phyloP scores from a whole-genome alignment of 2,113 vertebrate species.

The Acrocephalus arundinaceus region DNA sequence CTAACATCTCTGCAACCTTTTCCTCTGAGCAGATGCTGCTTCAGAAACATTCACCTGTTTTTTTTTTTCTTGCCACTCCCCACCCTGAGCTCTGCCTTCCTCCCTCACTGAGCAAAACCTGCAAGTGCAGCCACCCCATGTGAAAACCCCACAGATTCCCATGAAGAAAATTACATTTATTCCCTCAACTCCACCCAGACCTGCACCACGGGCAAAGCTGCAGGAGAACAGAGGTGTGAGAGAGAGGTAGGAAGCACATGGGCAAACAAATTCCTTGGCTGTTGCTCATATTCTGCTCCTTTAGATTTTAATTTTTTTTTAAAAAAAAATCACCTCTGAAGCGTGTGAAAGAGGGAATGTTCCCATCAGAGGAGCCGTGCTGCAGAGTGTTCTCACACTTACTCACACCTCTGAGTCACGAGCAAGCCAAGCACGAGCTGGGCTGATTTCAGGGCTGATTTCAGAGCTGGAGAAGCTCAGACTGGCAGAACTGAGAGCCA shows the following conservation, averaged over 20 bases:
- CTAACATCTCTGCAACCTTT: not conserved
- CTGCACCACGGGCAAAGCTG: not conserved
- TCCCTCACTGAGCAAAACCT: not conserved
- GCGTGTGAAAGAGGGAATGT: not conserved
- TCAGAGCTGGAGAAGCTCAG: not conserved
- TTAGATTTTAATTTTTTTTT: not conserved
- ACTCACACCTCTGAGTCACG: slow-evolving; percentile 7
- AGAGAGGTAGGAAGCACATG: not conserved
- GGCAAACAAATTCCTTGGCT: slow-evolving; percentile 4
- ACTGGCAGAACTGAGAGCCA: not conserved
- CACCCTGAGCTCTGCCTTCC: not conserved
- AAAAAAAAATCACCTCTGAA: not conserved
- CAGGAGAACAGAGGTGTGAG: not conserved
- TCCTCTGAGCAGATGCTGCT: not conserved
- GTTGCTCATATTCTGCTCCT: not conserved
- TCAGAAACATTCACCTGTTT: not conserved
- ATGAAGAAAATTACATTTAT: not conserved
- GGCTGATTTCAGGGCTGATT: not conserved
- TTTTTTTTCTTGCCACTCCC: not conserved
- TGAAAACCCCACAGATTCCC: not conserved
- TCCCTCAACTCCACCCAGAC: not conserved
- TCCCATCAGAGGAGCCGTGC: not conserved
- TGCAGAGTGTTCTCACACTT: not conserved
- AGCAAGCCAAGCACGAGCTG: not conserved
- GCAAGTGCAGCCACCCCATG: not conserved